These are phyloP conservation scores for human (Homo sapiens) DNA, from an alignment of 2,113 vertebrate genomes.

Conservation along the genomic window DNA sequence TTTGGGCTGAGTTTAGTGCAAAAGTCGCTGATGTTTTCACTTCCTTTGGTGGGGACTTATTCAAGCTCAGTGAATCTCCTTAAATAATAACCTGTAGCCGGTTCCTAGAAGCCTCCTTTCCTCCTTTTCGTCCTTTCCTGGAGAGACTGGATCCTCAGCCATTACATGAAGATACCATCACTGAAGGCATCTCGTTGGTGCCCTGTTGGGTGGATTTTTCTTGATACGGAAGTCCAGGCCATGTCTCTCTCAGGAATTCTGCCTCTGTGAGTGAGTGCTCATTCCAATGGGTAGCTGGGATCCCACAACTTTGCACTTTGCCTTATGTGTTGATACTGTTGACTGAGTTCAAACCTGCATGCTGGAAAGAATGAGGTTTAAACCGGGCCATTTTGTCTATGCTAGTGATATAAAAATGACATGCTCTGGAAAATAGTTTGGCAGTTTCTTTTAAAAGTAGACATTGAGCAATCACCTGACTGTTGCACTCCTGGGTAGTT, in stretches of 20 bases:
- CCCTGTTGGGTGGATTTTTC: not conserved
- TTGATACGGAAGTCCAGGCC: too few relatives aligned
- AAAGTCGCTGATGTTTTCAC: not conserved
- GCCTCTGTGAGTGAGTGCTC: not conserved
- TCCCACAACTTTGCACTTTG: rapidly evolving
- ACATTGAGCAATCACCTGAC: not conserved
- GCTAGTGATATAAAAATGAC: not conserved
- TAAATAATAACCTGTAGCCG: too few relatives aligned
- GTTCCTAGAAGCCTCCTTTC: too few relatives aligned
- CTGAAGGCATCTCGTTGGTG: not conserved
- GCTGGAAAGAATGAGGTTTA: not conserved
- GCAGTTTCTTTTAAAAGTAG: not conserved
- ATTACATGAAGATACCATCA: too few relatives aligned
- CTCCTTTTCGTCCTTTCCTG: too few relatives aligned
- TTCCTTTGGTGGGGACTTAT: too few relatives aligned
- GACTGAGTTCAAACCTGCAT: not conserved
- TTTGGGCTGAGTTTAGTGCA: not conserved
- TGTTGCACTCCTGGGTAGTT: not conserved
- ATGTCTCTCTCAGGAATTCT: not conserved
- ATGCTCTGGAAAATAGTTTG: not conserved
- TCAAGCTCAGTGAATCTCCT: too few relatives aligned
- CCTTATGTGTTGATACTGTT: not conserved
- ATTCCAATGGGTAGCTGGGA: not conserved
- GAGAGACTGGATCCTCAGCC: too few relatives aligned
- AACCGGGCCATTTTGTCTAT: not conserved